Conservation (phyloP, 2,797 vertebrate genomes). For the Microchirus variegatus region DNA sequence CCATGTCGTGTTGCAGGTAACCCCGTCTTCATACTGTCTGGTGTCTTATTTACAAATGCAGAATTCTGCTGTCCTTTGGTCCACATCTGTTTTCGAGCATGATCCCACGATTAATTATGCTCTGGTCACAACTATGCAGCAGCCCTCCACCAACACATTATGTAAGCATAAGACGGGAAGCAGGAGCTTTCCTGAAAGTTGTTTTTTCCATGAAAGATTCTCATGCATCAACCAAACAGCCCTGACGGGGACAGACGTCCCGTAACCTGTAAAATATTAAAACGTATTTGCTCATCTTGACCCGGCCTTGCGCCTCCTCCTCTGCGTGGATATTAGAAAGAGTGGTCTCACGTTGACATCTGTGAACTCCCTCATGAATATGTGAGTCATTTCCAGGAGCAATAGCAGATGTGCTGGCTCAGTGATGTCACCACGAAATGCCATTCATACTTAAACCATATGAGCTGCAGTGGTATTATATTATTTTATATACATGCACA, state of each 20-base stretch:
- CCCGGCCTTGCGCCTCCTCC: not conserved
- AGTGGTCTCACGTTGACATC: constrained; percentile 43
- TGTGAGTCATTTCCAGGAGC: constrained; percentile 60
- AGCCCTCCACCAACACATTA: constrained; percentile 59
- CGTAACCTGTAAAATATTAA: constrained; percentile 9
- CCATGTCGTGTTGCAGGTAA: not conserved
- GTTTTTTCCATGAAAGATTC: constrained; percentile 55
- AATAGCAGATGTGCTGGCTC: constrained; percentile 71
- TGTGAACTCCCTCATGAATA: constrained; percentile 46
- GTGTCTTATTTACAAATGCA: constrained; percentile 20
- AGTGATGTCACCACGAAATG: constrained; percentile 68
- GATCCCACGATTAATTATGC: constrained; percentile 67
- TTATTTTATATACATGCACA: not conserved
- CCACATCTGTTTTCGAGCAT: constrained; percentile 70
- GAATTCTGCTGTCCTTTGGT: constrained; percentile 23
- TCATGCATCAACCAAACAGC: constrained; percentile 36
- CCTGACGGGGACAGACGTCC: constrained; percentile 11
- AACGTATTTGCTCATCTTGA: not conserved
- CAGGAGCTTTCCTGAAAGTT: constrained; percentile 67
- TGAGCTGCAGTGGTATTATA: constrained; percentile 26
- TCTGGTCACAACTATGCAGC: constrained; percentile 55
- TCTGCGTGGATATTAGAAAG: constrained; percentile 26
- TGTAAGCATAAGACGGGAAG: constrained; percentile 69
- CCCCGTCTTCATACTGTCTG: not conserved
- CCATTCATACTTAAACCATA: constrained; percentile 28